phyloP scores from a whole-genome alignment of 2,888 invertebrate genomes.

The Timema cristinae region DNA sequence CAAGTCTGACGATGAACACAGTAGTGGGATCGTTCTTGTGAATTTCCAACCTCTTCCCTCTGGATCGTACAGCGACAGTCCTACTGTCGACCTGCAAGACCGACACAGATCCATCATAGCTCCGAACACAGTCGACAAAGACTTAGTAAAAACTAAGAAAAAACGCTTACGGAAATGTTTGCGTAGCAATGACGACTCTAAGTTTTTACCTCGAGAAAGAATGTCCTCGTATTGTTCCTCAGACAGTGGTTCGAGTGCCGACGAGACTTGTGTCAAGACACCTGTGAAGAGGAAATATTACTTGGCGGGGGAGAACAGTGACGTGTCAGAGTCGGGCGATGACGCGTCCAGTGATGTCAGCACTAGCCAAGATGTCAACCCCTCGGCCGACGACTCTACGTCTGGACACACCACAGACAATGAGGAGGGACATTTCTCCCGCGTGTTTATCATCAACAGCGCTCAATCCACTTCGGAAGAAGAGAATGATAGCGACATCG shows the following conservation, averaged over 20 bases:
- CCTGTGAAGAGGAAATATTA: conserved; percentile 19
- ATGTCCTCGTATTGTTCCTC: conserved; percentile 51
- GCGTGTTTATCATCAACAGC: conserved; percentile 51
- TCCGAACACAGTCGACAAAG: too few relatives aligned
- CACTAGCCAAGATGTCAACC: conserved; percentile 28
- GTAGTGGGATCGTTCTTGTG: too few relatives aligned
- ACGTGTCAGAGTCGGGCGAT: not conserved
- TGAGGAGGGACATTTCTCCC: conserved; percentile 52
- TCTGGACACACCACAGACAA: conserved; percentile 49
- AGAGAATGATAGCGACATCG: too few relatives aligned
- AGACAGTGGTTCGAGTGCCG: conserved; percentile 50
- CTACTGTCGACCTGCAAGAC: too few relatives aligned
- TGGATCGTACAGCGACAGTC: too few relatives aligned
- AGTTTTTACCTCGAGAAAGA: not conserved
- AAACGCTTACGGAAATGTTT: too few relatives aligned
- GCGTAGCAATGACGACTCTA: too few relatives aligned
- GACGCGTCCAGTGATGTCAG: conserved; percentile 4
- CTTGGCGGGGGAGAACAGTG: conserved; percentile 15
- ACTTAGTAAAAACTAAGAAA: too few relatives aligned
- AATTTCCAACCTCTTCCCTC: too few relatives aligned
- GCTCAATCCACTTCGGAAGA: too few relatives aligned
- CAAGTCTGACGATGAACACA: too few relatives aligned
- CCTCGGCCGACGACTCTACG: conserved; percentile 47
- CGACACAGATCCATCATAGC: too few relatives aligned
- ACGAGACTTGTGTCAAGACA: conserved; percentile 38